These are phyloP conservation scores for Emydura subglobosa DNA, from an alignment of 2,113 vertebrate genomes.

Conservation along the genomic window DNA sequence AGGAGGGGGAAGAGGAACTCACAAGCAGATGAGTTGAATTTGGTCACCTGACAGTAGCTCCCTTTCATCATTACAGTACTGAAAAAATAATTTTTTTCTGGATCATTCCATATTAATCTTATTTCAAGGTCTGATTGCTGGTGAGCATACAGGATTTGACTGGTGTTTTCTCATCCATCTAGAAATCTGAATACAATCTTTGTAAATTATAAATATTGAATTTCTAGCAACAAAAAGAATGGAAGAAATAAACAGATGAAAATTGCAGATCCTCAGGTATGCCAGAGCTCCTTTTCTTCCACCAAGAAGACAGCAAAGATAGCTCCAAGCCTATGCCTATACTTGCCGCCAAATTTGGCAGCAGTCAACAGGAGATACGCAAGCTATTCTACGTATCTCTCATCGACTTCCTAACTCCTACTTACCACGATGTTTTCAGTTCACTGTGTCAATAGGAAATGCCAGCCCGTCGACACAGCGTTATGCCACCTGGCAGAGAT, in stretches of 20 bases:
- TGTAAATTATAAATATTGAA: constrained; percentile 38
- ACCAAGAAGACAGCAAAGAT: constrained; percentile 32
- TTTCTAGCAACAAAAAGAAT: constrained; percentile 33
- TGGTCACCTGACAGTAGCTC: background rate
- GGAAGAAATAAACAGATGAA: background rate
- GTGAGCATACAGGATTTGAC: constrained; percentile 36
- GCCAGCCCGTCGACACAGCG: no score
- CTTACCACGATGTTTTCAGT: no score
- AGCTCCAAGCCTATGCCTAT: background rate
- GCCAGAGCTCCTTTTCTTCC: background rate
- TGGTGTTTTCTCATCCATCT: constrained; percentile 51
- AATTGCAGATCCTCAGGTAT: background rate
- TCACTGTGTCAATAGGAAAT: no score
- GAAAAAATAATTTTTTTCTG: constrained; percentile 22
- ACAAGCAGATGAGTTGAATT: background rate
- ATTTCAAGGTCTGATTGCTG: constrained; percentile 43
- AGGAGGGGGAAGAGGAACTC: constrained; percentile 6
- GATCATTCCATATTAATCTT: constrained; percentile 51
- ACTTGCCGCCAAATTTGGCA: no score
- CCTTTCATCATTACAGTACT: constrained; percentile 19
- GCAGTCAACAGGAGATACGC: no score
- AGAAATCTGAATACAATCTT: constrained; percentile 41
- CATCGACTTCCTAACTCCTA: no score
- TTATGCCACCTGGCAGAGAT: no score
- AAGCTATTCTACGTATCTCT: no score